Conservation (phyloP, 2,888 invertebrate genomes). For the Pheosia tremula region DNA sequence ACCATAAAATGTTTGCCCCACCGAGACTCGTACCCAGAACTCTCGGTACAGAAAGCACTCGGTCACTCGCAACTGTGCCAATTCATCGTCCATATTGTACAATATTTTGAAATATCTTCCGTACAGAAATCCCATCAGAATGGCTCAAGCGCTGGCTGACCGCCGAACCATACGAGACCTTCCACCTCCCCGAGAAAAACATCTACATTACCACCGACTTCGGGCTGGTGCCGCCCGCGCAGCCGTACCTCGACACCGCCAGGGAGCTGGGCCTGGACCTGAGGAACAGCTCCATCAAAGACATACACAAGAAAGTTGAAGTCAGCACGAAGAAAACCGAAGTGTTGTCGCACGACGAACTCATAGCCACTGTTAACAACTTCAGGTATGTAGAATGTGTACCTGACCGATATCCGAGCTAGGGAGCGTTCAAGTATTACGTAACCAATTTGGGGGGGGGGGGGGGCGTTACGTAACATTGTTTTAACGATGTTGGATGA, state of each 20-base stretch:
- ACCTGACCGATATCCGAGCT: no score
- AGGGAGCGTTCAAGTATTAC: no score
- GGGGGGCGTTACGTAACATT: no score
- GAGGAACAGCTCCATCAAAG: slow-evolving; percentile 53
- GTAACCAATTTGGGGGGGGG: no score
- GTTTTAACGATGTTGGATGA: no score
- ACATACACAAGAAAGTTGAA: slow-evolving; percentile 61
- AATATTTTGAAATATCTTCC: background rate
- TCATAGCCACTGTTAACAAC: slow-evolving; percentile 71
- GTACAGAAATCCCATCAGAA: slow-evolving; percentile 83
- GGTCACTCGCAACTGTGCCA: no score
- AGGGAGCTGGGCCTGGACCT: slow-evolving; percentile 58
- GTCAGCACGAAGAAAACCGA: slow-evolving; percentile 31
- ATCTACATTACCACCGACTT: slow-evolving; percentile 90
- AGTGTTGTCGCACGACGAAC: slow-evolving; percentile 56
- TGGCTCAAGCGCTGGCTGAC: slow-evolving; percentile 87
- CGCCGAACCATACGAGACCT: slow-evolving; percentile 81
- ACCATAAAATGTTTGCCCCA: no score
- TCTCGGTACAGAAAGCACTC: no score
- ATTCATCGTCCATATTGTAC: no score
- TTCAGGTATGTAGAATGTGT: slow-evolving; percentile 58
- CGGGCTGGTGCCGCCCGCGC: slow-evolving; percentile 77
- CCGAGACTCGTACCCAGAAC: no score
- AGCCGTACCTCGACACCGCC: slow-evolving; percentile 59
- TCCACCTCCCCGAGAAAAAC: slow-evolving; percentile 89